Percentiles rank a stretch among this genome's conserved stretches.
Evolutionary conservation across 2,113 vertebrate species (phyloP).

Genomic region (Cnemophilus loriae): DNA sequence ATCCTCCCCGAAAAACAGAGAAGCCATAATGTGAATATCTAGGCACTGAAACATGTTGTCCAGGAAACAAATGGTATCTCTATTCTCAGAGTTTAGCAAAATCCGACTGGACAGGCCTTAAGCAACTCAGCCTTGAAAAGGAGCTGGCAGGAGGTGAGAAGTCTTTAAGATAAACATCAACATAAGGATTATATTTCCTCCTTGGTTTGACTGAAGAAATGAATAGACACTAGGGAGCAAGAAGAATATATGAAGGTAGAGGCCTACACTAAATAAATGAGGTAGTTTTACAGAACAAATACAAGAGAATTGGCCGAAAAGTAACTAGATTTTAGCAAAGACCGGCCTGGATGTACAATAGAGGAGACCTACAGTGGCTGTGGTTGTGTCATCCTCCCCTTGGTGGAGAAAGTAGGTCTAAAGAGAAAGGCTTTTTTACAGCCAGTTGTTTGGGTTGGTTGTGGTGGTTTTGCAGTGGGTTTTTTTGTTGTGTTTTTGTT

Average conservation of each 20-base stretch:
- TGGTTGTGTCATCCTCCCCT: background rate
- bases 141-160: background rate
- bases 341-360: background rate
- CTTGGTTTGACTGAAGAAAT: background rate
- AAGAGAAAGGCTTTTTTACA: background rate
- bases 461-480: background rate
- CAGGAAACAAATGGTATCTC: background rate
- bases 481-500: too few species aligned
- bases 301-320: background rate
- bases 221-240: background rate
- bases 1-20: background rate
- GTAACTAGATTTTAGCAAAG: background rate
- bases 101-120: background rate
- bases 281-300: background rate
- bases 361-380: background rate
- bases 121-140: background rate
- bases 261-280: background rate
- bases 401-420: background rate
- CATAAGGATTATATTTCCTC: background rate
- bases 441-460: background rate
- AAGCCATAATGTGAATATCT: background rate
- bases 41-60: background rate
- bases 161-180: background rate
- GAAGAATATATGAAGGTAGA: background rate
- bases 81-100: background rate